phyloP scores from a whole-genome alignment of 2,797 vertebrate species.

The Leptatherina wallacei region DNA sequence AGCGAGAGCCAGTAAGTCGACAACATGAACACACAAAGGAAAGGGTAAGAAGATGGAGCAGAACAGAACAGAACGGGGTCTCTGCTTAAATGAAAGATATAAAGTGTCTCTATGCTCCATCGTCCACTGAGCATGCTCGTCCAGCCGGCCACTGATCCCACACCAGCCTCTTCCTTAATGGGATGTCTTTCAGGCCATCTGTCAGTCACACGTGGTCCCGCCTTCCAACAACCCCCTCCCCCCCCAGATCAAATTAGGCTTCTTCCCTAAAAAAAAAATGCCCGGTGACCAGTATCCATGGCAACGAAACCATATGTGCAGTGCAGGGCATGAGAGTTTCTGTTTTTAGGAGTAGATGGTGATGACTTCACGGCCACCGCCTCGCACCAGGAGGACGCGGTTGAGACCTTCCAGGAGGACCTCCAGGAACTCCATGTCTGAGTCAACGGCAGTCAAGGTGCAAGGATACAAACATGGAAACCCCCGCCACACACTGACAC shows the following conservation, averaged over 20 bases:
- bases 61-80: conserved; percentile 18
- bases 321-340: conserved; percentile 27
- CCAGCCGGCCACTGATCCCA: conserved; percentile 17
- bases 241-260: conserved; percentile 43
- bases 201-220: conserved; percentile 61
- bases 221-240: conserved; percentile 47
- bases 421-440: conserved; percentile 99
- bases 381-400: conserved; percentile 92
- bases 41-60: conserved; percentile 46
- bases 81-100: conserved; percentile 64
- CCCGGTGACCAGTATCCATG: conserved; percentile 51
- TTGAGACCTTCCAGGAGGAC: conserved; percentile 95
- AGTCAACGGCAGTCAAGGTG: conserved; percentile 46
- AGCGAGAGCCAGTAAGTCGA: conserved; percentile 40
- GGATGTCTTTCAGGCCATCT: conserved; percentile 40
- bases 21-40: conserved; percentile 57
- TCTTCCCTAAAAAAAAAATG: conserved; percentile 48
- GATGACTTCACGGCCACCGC: conserved; percentile 96
- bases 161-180: conserved; percentile 17
- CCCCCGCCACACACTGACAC: too few species aligned
- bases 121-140: conserved; percentile 12
- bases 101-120: conserved; percentile 77
- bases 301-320: conserved; percentile 47
- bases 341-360: conserved; percentile 93
- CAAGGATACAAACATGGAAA: background rate